Evolutionary conservation across 2,797 vertebrate genomes (phyloP), one percentile per base, ranked within the genome.

Genomic region (Cichlasoma orientale): DNA sequence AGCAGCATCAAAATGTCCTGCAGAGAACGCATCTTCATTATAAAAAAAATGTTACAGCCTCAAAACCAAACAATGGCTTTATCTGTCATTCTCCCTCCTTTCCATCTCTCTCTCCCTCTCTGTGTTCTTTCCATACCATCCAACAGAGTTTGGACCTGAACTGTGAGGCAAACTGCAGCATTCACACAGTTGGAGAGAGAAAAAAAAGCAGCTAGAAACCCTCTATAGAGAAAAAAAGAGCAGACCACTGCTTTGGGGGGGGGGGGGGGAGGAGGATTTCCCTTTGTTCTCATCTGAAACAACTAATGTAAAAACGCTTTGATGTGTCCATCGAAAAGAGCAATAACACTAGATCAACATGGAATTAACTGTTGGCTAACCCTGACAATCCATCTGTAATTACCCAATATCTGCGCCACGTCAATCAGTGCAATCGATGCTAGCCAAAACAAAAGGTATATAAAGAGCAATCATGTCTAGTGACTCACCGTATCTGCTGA

Each of bases 401-500:
- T 23, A 10, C 38, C 5, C 57, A 5, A 75, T 71, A 82, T 61
- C 18, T 71, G 57, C 31, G 3, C 38, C 23, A 23, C 11, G 13
- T 38, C 6, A 78, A 66, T 77, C 41, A 72, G 13, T 33, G 14
- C 7, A 50, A 63, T 75, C 21, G 9, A 53, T 47, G 27, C 25
- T 11, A 41, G 59, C 38, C 33, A 27, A 18, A 61, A 59, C 5
- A 27, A 9, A 9, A 4, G 41, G 14, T 16, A 19, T 29, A 44
- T 38, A 80, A 36, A 55, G 25, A 69, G 18, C 29, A 47, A 21
- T n/a, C 16, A 7, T 29, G 44, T 38, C 5, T 0, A 11, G 3
- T 1, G 66, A 52, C 97, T 97, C 73, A 99, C 98, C 98, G 0
- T 99, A 99, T 98, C 98, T 96, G 78, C 98, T 99, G 85, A 99